A percentile compares a stretch with the other conserved stretches of the same genome.
Conservation (phyloP, 1,140 invertebrate genomes). For the Tribolium castaneum region DNA sequence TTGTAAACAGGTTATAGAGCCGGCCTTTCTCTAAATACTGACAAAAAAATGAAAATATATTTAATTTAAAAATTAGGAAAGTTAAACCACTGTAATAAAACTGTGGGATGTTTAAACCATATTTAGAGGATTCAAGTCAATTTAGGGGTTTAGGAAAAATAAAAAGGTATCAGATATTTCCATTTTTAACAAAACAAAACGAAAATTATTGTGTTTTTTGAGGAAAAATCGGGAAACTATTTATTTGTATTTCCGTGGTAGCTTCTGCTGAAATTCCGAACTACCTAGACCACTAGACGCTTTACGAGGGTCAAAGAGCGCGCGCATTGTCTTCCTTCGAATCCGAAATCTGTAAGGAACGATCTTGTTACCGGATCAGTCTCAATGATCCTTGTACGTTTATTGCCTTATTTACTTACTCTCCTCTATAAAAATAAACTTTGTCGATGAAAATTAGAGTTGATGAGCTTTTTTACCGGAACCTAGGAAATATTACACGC, state of each 20-base stretch:
- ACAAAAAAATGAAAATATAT: no score
- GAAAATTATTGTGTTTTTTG: no score
- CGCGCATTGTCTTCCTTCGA: not conserved
- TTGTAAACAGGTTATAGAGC: no score
- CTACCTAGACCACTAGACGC: not conserved
- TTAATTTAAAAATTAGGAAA: no score
- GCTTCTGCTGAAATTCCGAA: not conserved
- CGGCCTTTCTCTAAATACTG: no score
- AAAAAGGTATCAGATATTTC: no score
- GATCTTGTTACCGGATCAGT: not conserved
- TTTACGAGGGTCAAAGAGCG: not conserved
- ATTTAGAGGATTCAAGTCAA: no score
- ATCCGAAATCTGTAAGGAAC: not conserved
- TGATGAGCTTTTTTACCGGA: not conserved
- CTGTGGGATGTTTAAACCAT: no score
- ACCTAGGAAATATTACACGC: not conserved
- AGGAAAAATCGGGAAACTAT: not conserved
- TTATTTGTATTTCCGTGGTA: not conserved
- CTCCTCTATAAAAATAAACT: not conserved
- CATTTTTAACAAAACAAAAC: no score
- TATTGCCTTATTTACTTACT: not conserved
- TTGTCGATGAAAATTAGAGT: not conserved
- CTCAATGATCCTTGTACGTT: not conserved
- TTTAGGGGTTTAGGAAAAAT: no score
- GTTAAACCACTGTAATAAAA: no score